Evolutionary conservation across 2,888 invertebrate species (phyloP).

Genomic region (Deroplatys truncata): DNA sequence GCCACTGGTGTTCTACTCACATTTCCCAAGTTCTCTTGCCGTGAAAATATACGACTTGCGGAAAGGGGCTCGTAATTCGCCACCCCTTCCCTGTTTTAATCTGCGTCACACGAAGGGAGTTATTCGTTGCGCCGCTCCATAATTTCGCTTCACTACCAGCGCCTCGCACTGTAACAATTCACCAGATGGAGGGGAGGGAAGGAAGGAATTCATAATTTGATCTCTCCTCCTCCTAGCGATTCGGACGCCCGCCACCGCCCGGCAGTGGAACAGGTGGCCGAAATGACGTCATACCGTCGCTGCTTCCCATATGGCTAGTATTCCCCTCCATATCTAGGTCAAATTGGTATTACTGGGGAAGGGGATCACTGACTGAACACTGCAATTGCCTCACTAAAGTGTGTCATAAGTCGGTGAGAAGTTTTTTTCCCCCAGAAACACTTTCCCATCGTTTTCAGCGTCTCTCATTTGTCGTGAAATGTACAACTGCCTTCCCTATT

Average conservation of each 20-base stretch:
- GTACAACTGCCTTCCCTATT: not conserved
- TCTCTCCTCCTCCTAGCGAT: not conserved
- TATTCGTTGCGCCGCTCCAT: not conserved
- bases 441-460: not conserved
- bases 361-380: not conserved
- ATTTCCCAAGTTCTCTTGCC: not conserved
- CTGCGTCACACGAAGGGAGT: slow-evolving; percentile 18
- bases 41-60: slow-evolving; percentile 17
- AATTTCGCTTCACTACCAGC: not conserved
- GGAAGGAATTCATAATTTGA: not conserved
- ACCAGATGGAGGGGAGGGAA: not conserved
- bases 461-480: not conserved
- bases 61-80: slow-evolving; percentile 21
- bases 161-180: not conserved
- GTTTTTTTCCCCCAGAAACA: not conserved
- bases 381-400: not conserved
- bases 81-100: slow-evolving; percentile 19
- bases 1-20: not conserved
- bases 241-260: not conserved
- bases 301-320: not conserved
- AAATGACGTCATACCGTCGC: not conserved
- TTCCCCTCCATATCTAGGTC: not conserved
- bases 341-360: not conserved
- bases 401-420: not conserved
- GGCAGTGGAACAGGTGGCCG: not conserved